Conservation (phyloP, 2,797 vertebrate genomes). For the Hirundo rustica region DNA sequence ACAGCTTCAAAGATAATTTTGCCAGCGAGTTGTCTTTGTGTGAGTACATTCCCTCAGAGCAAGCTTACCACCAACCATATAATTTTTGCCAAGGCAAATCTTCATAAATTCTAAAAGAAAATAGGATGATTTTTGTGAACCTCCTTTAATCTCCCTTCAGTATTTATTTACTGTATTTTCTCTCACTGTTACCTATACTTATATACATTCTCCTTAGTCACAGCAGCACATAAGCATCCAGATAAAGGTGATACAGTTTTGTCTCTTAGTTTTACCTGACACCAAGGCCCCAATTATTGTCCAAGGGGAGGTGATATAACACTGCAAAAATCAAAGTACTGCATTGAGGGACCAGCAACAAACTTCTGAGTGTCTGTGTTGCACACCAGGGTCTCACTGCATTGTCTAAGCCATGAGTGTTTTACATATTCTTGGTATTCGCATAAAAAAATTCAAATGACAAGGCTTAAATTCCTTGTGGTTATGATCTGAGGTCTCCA, state of each 20-base stretch:
- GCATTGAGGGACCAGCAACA: not conserved
- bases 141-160: not conserved
- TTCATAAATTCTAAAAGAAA: not conserved
- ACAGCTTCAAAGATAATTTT: not conserved
- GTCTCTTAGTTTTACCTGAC: not conserved
- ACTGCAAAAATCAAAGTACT: not conserved
- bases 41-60: not conserved
- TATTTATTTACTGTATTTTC: not conserved
- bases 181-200: not conserved
- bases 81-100: not conserved
- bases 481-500: not conserved
- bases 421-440: not conserved
- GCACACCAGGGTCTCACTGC: not conserved
- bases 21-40: not conserved
- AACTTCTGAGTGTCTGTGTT: not conserved
- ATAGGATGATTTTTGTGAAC: not conserved
- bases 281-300: not conserved
- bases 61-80: not conserved
- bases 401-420: not conserved
- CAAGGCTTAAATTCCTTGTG: not conserved
- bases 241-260: not conserved
- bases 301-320: not conserved
- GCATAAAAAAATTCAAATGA: not conserved
- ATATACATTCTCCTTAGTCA: not conserved
- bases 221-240: not conserved